phyloP scores from a whole-genome alignment of 2,888 invertebrate species.

The Dryococelus australis region DNA sequence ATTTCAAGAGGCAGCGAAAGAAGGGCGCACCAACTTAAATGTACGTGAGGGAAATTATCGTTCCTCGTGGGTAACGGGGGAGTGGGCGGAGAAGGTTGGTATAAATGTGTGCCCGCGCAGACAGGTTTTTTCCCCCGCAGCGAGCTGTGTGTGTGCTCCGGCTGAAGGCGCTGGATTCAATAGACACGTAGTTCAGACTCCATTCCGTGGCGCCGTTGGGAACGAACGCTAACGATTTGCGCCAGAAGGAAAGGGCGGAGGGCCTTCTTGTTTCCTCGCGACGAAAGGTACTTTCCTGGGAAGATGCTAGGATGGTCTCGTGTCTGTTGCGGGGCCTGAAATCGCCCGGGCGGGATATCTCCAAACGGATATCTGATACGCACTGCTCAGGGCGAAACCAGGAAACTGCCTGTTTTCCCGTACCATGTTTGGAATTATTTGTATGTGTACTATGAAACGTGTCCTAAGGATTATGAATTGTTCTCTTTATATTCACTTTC shows the following conservation, averaged over 20 bases:
- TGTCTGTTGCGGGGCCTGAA: neutral
- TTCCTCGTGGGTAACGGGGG: neutral
- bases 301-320: neutral
- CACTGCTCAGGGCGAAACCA: no score
- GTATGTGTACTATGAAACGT: no score
- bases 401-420: no score
- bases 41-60: constrained; percentile 16
- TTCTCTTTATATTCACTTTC: no score
- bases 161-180: neutral
- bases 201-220: neutral
- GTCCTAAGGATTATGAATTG: no score
- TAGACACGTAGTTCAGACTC: constrained; percentile 5
- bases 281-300: neutral
- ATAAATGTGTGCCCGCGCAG: no score
- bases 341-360: neutral
- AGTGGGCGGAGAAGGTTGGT: no score
- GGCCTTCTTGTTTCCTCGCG: neutral
- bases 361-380: no score
- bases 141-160: neutral
- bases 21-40: neutral
- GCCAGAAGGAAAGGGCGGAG: neutral
- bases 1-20: neutral
- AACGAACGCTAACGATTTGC: neutral
- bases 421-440: no score
- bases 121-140: no score